These are phyloP conservation scores for Caradrina kadenii DNA, from an alignment of 2,888 invertebrate species.

Conservation along the genomic window DNA sequence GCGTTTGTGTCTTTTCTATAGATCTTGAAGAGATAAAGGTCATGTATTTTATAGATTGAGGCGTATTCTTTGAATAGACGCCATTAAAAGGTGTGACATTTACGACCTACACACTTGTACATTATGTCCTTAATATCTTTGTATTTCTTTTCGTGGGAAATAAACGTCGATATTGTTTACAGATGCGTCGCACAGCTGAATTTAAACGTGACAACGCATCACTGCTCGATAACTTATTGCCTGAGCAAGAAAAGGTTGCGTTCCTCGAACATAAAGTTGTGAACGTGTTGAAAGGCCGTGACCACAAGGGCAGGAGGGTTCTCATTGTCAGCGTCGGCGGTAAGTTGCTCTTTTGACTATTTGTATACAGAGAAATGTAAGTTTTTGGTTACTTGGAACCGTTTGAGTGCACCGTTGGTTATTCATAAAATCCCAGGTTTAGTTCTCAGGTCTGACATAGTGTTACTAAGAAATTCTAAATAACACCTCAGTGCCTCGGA, in stretches of 20 bases:
- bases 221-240: constrained; percentile 92
- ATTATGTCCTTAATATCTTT: neutral
- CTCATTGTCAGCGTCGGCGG: constrained; percentile 94
- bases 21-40: constrained; percentile 1
- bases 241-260: constrained; percentile 92
- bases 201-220: constrained; percentile 93
- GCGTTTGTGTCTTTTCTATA: constrained; percentile 46
- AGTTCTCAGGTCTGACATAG: too few species aligned
- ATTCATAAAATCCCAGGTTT: too few species aligned
- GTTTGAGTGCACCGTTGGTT: too few species aligned
- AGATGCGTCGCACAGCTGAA: constrained; percentile 94
- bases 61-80: neutral
- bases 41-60: neutral
- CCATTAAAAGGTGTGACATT: constrained; percentile 16
- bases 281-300: constrained; percentile 94
- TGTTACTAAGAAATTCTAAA: too few species aligned
- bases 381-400: neutral
- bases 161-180: constrained; percentile 58
- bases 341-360: constrained; percentile 71
- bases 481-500: too few species aligned
- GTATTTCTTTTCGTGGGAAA: neutral
- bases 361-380: neutral
- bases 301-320: constrained; percentile 94
- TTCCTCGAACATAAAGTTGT: constrained; percentile 94
- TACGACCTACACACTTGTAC: neutral